Base-by-base conservation (phyloP, 1,140 invertebrate genomes). In the Triops cancriformis region DNA sequence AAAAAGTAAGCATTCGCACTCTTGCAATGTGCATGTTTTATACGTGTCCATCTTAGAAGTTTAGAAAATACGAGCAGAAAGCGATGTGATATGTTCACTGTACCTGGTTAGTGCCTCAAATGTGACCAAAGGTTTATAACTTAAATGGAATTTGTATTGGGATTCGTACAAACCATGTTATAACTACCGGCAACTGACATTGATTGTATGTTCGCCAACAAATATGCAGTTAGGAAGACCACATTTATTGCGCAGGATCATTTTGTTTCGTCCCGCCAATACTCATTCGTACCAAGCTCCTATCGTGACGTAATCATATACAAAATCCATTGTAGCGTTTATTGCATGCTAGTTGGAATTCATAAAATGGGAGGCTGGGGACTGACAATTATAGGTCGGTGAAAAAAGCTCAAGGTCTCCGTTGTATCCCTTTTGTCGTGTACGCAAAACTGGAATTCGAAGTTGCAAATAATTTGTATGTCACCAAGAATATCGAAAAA, bases 1-100 rank as follows among this genome's bases (percentile, higher is more conserved):
- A 7, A 37, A 37, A 76, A 76, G 43, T 64, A 76, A 76, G 23
- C 12, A 26, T 45, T 43, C 45, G 43, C 43, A 76, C 42, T 51
- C 43, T 45, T 43, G n/a, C 42, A 14, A 76, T 76, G 37, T 76
- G 23, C 26, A 43, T 41, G 74, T 42, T 41, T n/a, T 64, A 37
- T 76, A 27, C 10, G 10, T 23, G 26, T 43, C 12, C 26, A 42
- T 42, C 41, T 18, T 42, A 31, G 23, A 74, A 74, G 11, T 23
- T 28, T 14, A 74, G 0, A 72, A 26, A 26, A n/a, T 64, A 64
- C n/a, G n/a, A 23, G 51, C 51, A 5, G 23, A 64, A 64, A 23
- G 7, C 51, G 23, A 64, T 23, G 51, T 64, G 6, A 64, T 64
- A 14, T 64, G 43, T 64, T 64, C 51, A 64, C 51, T 64, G 51